A percentile compares a stretch with the other conserved stretches of the same genome.
Conservation (phyloP, 2,113 vertebrate genomes). For the Crotalus horridus region DNA sequence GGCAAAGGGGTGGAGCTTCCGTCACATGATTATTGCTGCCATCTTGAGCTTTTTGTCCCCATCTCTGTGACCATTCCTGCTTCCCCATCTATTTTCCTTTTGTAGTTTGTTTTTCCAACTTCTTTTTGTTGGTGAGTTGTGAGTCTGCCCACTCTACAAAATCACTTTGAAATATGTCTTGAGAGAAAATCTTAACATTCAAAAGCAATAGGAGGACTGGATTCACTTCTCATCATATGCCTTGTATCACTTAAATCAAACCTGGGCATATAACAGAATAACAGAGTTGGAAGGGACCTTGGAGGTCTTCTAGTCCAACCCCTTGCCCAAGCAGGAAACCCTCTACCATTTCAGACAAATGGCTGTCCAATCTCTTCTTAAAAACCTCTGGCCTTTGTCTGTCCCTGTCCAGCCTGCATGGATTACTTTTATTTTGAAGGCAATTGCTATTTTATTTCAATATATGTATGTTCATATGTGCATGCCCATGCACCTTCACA, state of each 20-base stretch:
- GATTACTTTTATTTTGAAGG: not conserved
- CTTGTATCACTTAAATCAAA: slow-evolving; percentile 28
- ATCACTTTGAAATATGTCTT: slow-evolving; percentile 56
- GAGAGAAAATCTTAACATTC: slow-evolving; percentile 41
- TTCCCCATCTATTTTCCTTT: not conserved
- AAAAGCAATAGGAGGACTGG: slow-evolving; percentile 45
- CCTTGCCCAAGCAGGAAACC: not conserved
- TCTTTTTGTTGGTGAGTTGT: slow-evolving; percentile 50
- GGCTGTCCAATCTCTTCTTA: not conserved
- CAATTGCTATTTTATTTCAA: not conserved
- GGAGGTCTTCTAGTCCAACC: not conserved
- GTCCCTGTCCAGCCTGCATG: not conserved
- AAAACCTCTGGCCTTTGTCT: not conserved
- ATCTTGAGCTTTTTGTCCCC: too few species aligned
- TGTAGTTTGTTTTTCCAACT: slow-evolving; percentile 25
- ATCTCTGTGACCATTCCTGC: too few species aligned
- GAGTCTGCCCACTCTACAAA: slow-evolving; percentile 42
- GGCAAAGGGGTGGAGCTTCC: too few species aligned
- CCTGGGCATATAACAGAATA: not conserved
- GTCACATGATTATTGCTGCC: too few species aligned
- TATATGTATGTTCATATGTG: too few species aligned
- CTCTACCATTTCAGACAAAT: not conserved
- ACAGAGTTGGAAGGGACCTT: not conserved
- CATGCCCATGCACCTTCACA: too few species aligned
- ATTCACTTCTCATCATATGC: slow-evolving; percentile 34